Percentiles rank a stretch among this genome's conserved stretches.
Evolutionary conservation across 2,888 invertebrate species (phyloP).

Genomic region (Gisinianus flammeolus): DNA sequence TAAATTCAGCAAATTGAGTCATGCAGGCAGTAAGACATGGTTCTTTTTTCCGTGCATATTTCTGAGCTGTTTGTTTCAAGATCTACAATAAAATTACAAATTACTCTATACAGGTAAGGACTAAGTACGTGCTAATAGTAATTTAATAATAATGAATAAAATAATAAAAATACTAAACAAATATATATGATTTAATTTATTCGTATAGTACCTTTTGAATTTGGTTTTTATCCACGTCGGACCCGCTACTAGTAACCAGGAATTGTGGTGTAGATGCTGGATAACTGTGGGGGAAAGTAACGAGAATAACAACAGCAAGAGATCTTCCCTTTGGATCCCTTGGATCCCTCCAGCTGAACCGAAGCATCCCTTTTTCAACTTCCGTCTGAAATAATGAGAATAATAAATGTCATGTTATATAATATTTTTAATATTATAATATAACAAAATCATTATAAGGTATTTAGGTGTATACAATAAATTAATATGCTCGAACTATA

Average conservation of each 20-base stretch:
- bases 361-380: constrained; percentile 50
- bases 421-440: not conserved
- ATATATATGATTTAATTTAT: not conserved
- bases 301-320: constrained; percentile 66
- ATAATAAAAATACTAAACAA: too few relatives aligned
- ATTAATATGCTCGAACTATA: not conserved
- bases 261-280: constrained; percentile 72
- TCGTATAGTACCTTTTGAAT: constrained; percentile 75
- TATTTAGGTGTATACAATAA: not conserved
- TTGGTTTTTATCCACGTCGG: constrained; percentile 76
- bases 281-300: constrained; percentile 76
- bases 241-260: constrained; percentile 70
- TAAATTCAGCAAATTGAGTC: constrained; percentile 51
- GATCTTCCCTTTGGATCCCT: constrained; percentile 49
- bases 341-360: constrained; percentile 56
- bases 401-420: not conserved
- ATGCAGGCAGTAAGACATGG: constrained; percentile 72
- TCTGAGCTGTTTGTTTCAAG: constrained; percentile 78
- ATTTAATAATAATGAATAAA: too few relatives aligned
- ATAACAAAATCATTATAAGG: not conserved
- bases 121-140: too few relatives aligned
- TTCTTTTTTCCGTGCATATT: constrained; percentile 81
- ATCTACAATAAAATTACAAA: constrained; percentile 61
- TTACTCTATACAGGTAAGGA: too few relatives aligned
- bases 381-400: constrained; percentile 42